These are phyloP conservation scores for Blera fallax DNA, from an alignment of 2,888 invertebrate genomes.

Conservation along the genomic window DNA sequence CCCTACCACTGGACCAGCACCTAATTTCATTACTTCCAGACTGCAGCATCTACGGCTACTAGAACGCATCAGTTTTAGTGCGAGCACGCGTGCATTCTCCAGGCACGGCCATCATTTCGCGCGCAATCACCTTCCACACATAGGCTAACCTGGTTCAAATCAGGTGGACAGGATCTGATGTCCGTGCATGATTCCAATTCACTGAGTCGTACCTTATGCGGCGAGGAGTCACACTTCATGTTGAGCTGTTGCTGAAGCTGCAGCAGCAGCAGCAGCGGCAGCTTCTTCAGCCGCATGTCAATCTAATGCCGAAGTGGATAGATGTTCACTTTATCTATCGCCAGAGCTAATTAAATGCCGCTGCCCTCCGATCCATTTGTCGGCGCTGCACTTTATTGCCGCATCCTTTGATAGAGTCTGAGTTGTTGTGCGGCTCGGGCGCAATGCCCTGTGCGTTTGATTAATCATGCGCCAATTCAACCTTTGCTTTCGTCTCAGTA, in stretches of 20 bases:
- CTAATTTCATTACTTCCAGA: slow-evolving; percentile 71
- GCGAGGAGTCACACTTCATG: slow-evolving; percentile 55
- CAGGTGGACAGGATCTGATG: slow-evolving; percentile 68
- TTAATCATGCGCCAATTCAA: slow-evolving; percentile 70
- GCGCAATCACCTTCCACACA: slow-evolving; percentile 4
- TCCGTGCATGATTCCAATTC: slow-evolving; percentile 69
- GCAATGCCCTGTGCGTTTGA: slow-evolving; percentile 63
- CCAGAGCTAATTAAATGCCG: slow-evolving; percentile 65
- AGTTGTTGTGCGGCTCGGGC: not conserved
- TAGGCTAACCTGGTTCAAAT: slow-evolving; percentile 59
- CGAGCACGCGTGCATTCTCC: slow-evolving; percentile 33
- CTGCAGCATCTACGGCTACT: slow-evolving; percentile 34
- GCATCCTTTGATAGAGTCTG: slow-evolving; percentile 59
- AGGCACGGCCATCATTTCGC: not conserved
- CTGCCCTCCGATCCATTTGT: slow-evolving; percentile 64
- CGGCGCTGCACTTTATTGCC: slow-evolving; percentile 57
- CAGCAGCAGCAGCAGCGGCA: slow-evolving; percentile 11
- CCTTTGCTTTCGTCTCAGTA: slow-evolving; percentile 52
- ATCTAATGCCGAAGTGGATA: slow-evolving; percentile 66
- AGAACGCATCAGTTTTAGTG: slow-evolving; percentile 35
- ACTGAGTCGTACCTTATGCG: slow-evolving; percentile 63
- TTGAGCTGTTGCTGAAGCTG: too few relatives aligned
- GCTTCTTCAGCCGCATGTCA: slow-evolving; percentile 53
- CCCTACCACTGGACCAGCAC: slow-evolving; percentile 40
- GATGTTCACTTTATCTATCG: slow-evolving; percentile 67